Evolutionary conservation across 2,113 vertebrate genomes (phyloP).

Genomic region (Rhineura floridana): DNA sequence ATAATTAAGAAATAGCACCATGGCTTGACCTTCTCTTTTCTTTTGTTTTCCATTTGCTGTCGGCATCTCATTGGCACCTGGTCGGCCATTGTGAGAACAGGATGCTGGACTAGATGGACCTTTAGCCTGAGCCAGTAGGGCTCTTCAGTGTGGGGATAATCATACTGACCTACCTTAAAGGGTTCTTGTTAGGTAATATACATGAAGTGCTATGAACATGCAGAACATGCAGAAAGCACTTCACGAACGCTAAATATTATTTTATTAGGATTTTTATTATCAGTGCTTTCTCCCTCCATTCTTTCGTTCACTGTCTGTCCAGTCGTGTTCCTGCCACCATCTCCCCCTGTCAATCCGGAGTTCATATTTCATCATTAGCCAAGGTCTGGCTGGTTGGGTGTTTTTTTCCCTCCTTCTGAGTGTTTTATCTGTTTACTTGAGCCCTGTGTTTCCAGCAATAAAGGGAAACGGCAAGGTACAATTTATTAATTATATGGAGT

Average conservation of each 20-base stretch:
- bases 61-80: no score
- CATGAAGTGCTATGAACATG: background rate
- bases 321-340: background rate
- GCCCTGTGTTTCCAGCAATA: background rate
- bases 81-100: no score
- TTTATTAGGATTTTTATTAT: no score
- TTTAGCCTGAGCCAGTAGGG: no score
- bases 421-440: background rate
- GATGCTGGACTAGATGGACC: no score
- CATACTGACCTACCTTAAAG: background rate
- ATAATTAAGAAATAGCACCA: no score
- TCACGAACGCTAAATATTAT: background rate
- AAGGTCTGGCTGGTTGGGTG: background rate
- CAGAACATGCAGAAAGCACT: background rate
- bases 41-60: no score
- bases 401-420: background rate
- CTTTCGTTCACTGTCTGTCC: background rate
- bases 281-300: background rate
- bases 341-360: background rate
- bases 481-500: background rate
- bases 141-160: background rate
- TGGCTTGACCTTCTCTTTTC: no score
- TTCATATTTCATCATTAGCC: background rate
- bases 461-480: background rate
- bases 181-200: background rate